Conservation (phyloP, 37 sponge, comb jelly and placozoan species). For the Diacarnus erythraeanus region DNA sequence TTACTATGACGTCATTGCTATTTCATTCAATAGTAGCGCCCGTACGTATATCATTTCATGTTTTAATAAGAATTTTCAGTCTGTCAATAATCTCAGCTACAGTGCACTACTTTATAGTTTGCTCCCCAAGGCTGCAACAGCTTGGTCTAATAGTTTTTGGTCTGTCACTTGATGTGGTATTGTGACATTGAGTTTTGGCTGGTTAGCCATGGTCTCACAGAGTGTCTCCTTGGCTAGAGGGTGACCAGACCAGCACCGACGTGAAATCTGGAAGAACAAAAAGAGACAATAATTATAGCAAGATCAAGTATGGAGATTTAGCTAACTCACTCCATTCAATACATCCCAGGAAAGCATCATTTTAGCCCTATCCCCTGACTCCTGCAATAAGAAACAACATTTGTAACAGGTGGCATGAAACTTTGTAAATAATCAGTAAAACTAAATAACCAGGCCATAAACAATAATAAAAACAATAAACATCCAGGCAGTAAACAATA, state of each 20-base stretch:
- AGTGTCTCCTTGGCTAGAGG: constrained; percentile 76
- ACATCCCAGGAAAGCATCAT: constrained; percentile 97
- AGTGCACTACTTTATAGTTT: too few species aligned
- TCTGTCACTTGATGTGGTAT: constrained; percentile 61
- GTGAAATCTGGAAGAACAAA: constrained; percentile 54
- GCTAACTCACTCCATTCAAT: constrained; percentile 89
- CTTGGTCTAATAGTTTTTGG: constrained; percentile 55
- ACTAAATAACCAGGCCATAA: too few species aligned
- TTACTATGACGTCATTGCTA: too few species aligned
- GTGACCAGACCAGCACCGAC: constrained; percentile 94
- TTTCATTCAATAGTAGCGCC: too few species aligned
- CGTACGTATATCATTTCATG: too few species aligned
- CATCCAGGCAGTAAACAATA: too few species aligned
- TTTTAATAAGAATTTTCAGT: too few species aligned
- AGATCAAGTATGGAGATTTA: neutral
- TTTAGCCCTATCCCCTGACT: constrained; percentile 76
- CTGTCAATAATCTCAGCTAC: too few species aligned
- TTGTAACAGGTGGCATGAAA: too few species aligned
- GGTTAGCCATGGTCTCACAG: constrained; percentile 53
- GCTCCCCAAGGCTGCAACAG: constrained; percentile 49
- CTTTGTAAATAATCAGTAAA: too few species aligned
- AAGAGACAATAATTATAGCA: neutral
- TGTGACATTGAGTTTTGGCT: constrained; percentile 74
- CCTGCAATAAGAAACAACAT: constrained; percentile 44
- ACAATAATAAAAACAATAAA: too few species aligned